Conservation (phyloP, 1,140 invertebrate species). For the Charaxes varanes region DNA sequence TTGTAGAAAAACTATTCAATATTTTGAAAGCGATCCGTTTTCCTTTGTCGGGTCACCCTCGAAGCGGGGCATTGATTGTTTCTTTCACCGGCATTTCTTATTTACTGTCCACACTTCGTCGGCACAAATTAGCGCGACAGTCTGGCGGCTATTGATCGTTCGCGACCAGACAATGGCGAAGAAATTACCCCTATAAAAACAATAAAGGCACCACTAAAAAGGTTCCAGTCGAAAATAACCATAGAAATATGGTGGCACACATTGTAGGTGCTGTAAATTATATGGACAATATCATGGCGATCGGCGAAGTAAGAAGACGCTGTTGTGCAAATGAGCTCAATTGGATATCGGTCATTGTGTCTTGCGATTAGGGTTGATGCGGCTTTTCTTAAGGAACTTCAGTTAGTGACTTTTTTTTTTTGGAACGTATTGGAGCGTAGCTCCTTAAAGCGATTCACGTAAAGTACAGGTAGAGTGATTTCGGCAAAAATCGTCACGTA, state of each 20-base stretch:
- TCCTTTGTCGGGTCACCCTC: slow-evolving; percentile 2
- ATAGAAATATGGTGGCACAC: slow-evolving; percentile 32
- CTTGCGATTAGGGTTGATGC: not conserved
- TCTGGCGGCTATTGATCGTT: slow-evolving; percentile 12
- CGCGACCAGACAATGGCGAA: slow-evolving; percentile 9
- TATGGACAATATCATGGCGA: slow-evolving; percentile 17
- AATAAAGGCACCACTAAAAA: slow-evolving; percentile 29
- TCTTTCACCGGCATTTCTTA: slow-evolving; percentile 13
- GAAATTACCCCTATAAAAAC: slow-evolving; percentile 38
- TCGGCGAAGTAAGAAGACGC: slow-evolving; percentile 26
- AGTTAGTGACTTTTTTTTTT: no score
- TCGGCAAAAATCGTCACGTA: no score
- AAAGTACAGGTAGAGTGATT: no score
- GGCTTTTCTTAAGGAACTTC: no score
- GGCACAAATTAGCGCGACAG: slow-evolving; percentile 29
- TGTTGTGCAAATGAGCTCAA: slow-evolving; percentile 36
- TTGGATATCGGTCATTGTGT: slow-evolving; percentile 35
- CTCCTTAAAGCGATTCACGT: no score
- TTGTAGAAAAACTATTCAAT: no score
- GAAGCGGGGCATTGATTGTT: slow-evolving; percentile 15
- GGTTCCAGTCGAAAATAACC: slow-evolving; percentile 23
- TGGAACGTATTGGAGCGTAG: no score
- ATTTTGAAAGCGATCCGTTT: slow-evolving; percentile 1
- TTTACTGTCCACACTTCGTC: slow-evolving; percentile 13
- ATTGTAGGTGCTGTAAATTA: slow-evolving; percentile 45